Conservation (phyloP, 2,113 vertebrate species). For the Willisornis vidua region DNA sequence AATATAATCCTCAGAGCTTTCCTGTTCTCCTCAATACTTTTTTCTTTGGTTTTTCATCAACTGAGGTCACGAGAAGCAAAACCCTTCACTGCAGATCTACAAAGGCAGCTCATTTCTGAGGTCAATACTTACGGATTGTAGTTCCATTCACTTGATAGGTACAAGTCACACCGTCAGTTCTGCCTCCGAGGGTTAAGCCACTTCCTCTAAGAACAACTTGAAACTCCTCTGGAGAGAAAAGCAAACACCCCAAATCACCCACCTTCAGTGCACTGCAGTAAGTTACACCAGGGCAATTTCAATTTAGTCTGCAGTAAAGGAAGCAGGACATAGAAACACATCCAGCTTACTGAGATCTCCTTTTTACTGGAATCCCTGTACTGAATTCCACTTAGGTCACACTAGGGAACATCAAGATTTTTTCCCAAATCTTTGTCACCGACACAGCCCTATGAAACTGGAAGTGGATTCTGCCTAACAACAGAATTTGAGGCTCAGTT, state of each 20-base stretch:
- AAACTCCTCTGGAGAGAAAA: constrained; percentile 85
- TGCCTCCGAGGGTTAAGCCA: constrained; percentile 82
- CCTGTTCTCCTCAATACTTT: fast-evolving
- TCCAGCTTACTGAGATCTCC: background rate
- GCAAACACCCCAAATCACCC: background rate
- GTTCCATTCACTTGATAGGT: constrained; percentile 82
- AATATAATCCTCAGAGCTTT: background rate
- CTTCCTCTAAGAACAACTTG: constrained; percentile 88
- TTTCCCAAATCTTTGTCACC: background rate
- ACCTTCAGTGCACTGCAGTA: background rate
- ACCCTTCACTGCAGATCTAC: background rate
- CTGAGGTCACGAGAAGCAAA: background rate
- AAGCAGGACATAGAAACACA: background rate
- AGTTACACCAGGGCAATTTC: background rate
- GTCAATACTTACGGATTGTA: constrained; percentile 79
- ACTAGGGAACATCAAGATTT: background rate
- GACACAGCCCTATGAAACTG: background rate
- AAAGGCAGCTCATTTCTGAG: background rate
- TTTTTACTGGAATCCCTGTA: background rate
- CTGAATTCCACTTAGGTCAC: background rate
- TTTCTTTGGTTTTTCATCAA: background rate
- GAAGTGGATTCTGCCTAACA: background rate
- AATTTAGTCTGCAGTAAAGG: background rate
- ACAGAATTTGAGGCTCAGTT: background rate
- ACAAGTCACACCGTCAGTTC: constrained; percentile 74